Percentiles rank a stretch among this genome's conserved stretches.
phyloP scores from a whole-genome alignment of 2,797 vertebrate species.

The Pelobates cultripes region DNA sequence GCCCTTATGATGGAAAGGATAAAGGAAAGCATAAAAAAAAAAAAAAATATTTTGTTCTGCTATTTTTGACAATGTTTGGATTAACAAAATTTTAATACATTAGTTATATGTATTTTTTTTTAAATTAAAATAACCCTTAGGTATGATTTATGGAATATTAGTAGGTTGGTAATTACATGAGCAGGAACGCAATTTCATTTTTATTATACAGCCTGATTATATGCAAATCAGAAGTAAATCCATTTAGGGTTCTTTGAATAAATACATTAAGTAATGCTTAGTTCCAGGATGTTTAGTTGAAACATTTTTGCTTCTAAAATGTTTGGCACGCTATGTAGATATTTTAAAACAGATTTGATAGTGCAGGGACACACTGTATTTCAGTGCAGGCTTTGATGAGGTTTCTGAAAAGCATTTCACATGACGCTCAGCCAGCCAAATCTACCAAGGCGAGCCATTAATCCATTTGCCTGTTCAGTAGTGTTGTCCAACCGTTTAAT shows the following conservation, averaged over 20 bases:
- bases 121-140: conserved; percentile 16
- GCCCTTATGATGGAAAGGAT: not conserved
- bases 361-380: too few relatives aligned
- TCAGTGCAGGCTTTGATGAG: too few relatives aligned
- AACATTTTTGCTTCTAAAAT: too few relatives aligned
- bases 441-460: too few relatives aligned
- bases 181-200: conserved; percentile 45
- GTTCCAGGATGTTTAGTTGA: conserved; percentile 12
- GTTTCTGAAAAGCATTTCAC: too few relatives aligned
- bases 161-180: conserved; percentile 35
- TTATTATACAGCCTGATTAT: conserved; percentile 47
- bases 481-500: too few relatives aligned
- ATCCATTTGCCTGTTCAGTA: too few relatives aligned
- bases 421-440: too few relatives aligned
- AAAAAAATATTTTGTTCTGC: conserved; percentile 31
- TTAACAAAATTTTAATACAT: conserved; percentile 31
- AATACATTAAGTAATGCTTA: conserved; percentile 30
- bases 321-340: not conserved
- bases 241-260: conserved; percentile 20
- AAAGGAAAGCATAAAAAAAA: not conserved
- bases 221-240: conserved; percentile 45
- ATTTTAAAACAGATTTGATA: not conserved
- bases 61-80: not conserved
- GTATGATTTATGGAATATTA: conserved; percentile 40
- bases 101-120: not conserved